These are phyloP conservation scores for Cephus spinipes DNA, from an alignment of 2,888 invertebrate species.

Conservation along the genomic window DNA sequence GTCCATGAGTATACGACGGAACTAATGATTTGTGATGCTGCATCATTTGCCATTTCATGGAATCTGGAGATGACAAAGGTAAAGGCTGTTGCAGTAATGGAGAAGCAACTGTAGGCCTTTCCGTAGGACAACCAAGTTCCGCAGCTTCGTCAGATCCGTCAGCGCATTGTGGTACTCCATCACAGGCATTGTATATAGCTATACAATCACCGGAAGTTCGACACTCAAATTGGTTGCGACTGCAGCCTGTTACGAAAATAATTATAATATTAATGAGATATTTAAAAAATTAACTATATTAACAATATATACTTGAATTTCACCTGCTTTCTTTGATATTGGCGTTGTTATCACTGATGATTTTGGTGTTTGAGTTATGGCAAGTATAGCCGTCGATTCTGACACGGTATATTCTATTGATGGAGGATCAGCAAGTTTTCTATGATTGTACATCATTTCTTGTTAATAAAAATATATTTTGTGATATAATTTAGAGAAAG, in stretches of 20 bases:
- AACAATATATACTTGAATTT: background rate
- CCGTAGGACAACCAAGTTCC: slow-evolving; percentile 80
- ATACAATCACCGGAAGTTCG: slow-evolving; percentile 89
- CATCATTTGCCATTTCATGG: slow-evolving; percentile 48
- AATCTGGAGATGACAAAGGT: slow-evolving; percentile 40
- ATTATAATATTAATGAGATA: slow-evolving; percentile 13
- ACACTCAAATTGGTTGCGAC: slow-evolving; percentile 90
- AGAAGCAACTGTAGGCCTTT: slow-evolving; percentile 65
- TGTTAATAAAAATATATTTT: background rate
- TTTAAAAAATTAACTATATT: slow-evolving; percentile 10
- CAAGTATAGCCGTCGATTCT: slow-evolving; percentile 36
- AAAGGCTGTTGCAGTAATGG: slow-evolving; percentile 41
- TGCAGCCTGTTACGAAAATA: slow-evolving; percentile 70
- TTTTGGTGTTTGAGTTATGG: slow-evolving; percentile 45
- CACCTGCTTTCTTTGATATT: slow-evolving; percentile 46
- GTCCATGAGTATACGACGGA: slow-evolving; percentile 43
- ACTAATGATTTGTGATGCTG: slow-evolving; percentile 49
- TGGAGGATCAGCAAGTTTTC: slow-evolving; percentile 44
- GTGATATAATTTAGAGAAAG: background rate
- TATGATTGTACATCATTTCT: slow-evolving; percentile 17
- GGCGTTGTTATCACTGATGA: slow-evolving; percentile 39
- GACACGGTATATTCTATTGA: slow-evolving; percentile 49
- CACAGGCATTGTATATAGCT: slow-evolving; percentile 94
- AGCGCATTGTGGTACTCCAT: slow-evolving; percentile 91
- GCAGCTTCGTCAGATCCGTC: slow-evolving; percentile 93